phyloP scores from a whole-genome alignment of 2,888 invertebrate genomes.

The Trichogramma evanescens region DNA sequence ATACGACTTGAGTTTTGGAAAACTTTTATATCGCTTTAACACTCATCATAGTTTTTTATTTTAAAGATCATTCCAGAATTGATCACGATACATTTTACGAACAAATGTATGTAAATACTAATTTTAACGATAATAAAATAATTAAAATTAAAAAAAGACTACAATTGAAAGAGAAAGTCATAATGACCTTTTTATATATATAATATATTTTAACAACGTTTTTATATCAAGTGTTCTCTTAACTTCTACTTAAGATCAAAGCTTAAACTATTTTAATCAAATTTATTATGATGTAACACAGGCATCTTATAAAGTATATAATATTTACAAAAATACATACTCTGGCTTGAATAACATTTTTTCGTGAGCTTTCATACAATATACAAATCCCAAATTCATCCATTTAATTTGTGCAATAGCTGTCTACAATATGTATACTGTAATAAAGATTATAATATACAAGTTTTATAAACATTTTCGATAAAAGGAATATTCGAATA shows the following conservation, averaged over 20 bases:
- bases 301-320: background rate
- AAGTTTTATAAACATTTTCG: background rate
- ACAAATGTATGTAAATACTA: constrained; percentile 9
- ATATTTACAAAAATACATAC: constrained; percentile 24
- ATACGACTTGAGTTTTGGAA: background rate
- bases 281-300: constrained; percentile 5
- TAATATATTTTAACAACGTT: constrained; percentile 18
- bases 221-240: constrained; percentile 7
- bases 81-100: constrained; percentile 18
- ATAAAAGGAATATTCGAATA: constrained; percentile 4
- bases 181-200: constrained; percentile 1
- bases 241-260: too few species aligned
- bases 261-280: constrained; percentile 1
- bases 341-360: constrained; percentile 19
- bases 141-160: too few species aligned
- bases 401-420: constrained; percentile 7
- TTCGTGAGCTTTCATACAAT: constrained; percentile 8
- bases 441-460: too few species aligned
- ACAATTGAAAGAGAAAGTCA: constrained; percentile 5
- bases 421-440: too few species aligned
- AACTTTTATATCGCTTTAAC: constrained; percentile 1
- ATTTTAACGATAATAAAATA: too few species aligned
- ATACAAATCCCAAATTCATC: constrained; percentile 16
- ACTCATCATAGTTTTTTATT: constrained; percentile 9
- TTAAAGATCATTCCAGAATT: constrained; percentile 11